Evolutionary conservation across 2,797 vertebrate genomes (phyloP), one percentile per base, ranked within the genome.

Genomic region (Alectoris magna): DNA sequence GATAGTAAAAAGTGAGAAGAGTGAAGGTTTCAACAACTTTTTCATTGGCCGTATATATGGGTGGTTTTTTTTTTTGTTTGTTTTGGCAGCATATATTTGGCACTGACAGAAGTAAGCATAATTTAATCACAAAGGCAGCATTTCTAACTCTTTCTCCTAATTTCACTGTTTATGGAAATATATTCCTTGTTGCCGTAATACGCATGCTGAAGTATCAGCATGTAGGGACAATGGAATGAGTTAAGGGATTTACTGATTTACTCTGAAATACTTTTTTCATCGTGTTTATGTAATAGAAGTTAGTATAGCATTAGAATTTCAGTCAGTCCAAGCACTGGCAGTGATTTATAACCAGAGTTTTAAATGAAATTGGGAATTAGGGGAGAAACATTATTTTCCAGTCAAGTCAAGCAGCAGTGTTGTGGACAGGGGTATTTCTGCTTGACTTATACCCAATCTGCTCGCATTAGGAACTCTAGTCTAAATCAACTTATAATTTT

Each of bases 271-370:
- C 48, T 49, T 84, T 81, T 77, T 91, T 90, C 0, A 0, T 90
- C 26, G 69, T 59, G 49, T 87, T 95, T 91, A 91, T 94, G 69
- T 73, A 88, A 62, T 77, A 84, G 68, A 92, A 84, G 66, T 91
- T 76, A 86, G 63, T 88, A 41, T 75, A 90, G 29, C 85, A 95
- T 95, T 94, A 90, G 72, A 95, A 95, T 95, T 96, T 95, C 87
- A 96, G 93, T 94, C 92, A 92, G 74, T 84, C 68, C 88, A 83
- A 21, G 58, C 77, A 56, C 2, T 95, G 92, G 92, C 93, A 95
- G 62, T 96, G 93, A 95, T 96, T 96, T 96, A 96, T 96, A 95
- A 95, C 85, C 24, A 55, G 87, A 86, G 49, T 82, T 95, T 94
- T 92, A 93, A 92, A 93, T 88, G 92, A 95, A 96, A 92, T 94